Percentiles rank a stretch among this genome's conserved stretches.
Conservation (phyloP, 2,797 vertebrate genomes). For the Caiman crocodilus region DNA sequence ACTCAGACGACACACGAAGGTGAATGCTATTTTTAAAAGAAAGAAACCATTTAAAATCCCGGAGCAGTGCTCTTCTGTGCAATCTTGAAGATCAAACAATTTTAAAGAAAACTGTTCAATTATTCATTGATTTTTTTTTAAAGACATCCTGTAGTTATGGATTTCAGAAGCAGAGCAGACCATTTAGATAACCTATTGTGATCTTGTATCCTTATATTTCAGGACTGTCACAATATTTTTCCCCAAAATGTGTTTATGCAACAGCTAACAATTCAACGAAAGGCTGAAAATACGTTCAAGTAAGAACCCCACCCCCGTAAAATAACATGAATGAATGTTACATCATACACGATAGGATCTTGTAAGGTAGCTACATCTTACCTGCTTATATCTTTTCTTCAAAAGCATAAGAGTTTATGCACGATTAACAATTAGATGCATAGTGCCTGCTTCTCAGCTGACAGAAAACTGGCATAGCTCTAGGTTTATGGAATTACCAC, state of each 20-base stretch:
- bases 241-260: not conserved
- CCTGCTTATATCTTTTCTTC: not conserved
- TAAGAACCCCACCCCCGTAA: no score
- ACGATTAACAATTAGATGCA: not conserved
- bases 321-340: no score
- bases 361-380: not conserved
- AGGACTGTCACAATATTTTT: not conserved
- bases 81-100: slow-evolving; percentile 33
- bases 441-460: not conserved
- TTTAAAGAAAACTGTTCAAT: slow-evolving; percentile 42
- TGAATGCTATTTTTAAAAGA: slow-evolving; percentile 12
- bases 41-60: not conserved
- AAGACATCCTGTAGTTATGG: slow-evolving; percentile 21
- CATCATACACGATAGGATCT: not conserved
- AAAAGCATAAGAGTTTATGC: slow-evolving; percentile 16
- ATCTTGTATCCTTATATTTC: slow-evolving; percentile 41
- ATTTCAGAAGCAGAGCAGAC: slow-evolving; percentile 29
- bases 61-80: slow-evolving; percentile 34
- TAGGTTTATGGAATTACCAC: rapidly evolving
- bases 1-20: slow-evolving; percentile 18
- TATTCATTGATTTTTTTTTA: not conserved
- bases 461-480: not conserved
- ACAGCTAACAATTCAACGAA: not conserved
- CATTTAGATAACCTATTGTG: slow-evolving; percentile 32
- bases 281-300: not conserved